A percentile compares a stretch with the other conserved stretches of the same genome.
These are phyloP conservation scores for Holocentrus rufus DNA, from an alignment of 2,797 vertebrate genomes.

Conservation along the genomic window DNA sequence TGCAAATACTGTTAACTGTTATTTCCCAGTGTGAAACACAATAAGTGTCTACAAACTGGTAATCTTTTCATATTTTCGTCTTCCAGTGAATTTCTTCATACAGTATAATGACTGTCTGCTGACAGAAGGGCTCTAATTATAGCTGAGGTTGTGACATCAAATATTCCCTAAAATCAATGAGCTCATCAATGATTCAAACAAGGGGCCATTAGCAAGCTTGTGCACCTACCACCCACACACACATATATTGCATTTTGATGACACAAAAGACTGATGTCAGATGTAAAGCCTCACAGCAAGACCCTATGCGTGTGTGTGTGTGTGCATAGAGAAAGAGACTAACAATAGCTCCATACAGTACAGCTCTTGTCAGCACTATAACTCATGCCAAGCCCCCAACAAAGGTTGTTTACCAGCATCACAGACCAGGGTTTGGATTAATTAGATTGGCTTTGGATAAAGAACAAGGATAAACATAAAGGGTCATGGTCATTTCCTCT, in stretches of 20 bases:
- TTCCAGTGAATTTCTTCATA: too few species aligned
- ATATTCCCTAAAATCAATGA: conserved; percentile 55
- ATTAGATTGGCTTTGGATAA: conserved; percentile 31
- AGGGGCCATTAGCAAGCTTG: conserved; percentile 38
- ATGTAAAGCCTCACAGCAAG: background rate
- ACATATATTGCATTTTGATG: background rate
- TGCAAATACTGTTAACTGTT: too few species aligned
- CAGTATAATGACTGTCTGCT: conserved; percentile 28
- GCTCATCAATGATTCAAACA: conserved; percentile 65
- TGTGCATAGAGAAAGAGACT: background rate
- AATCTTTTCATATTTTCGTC: too few species aligned
- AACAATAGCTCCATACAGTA: conserved; percentile 34
- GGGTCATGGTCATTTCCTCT: background rate
- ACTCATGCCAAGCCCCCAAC: conserved; percentile 17
- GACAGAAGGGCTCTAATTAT: background rate
- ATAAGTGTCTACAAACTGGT: too few species aligned
- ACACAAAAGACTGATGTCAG: background rate
- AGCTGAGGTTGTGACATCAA: conserved; percentile 27
- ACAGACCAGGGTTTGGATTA: conserved; percentile 17
- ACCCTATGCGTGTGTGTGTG: background rate
- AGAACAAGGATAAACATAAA: conserved; percentile 6
- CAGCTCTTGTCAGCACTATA: conserved; percentile 51
- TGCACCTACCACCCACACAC: background rate
- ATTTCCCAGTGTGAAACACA: too few species aligned
- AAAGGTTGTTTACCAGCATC: conserved; percentile 54